Percentiles rank a stretch among this genome's conserved stretches.
Evolutionary conservation across 2,113 vertebrate species (phyloP).

Genomic region (Oceanodroma tethys): DNA sequence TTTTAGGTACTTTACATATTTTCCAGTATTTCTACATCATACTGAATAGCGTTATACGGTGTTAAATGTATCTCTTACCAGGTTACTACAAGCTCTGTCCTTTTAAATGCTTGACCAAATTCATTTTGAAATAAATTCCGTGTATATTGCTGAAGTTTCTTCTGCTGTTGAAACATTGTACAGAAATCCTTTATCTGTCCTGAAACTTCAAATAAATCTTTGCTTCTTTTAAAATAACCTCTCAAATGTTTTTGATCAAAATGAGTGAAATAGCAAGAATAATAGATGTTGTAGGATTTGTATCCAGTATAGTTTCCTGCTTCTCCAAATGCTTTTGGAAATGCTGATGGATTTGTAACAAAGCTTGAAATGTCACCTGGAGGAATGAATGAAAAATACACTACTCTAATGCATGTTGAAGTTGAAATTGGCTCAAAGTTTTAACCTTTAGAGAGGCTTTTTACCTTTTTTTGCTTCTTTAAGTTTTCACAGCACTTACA

Average conservation of each 20-base stretch:
- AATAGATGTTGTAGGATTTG: conserved; percentile 5
- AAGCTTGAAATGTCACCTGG: conserved; percentile 46
- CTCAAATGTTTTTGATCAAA: conserved; percentile 9
- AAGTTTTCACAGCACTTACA: background rate
- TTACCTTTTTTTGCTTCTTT: background rate
- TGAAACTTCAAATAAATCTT: background rate
- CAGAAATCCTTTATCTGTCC: background rate
- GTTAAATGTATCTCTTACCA: background rate
- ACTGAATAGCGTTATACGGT: background rate
- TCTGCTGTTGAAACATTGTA: background rate
- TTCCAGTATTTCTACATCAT: background rate
- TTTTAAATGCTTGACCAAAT: background rate
- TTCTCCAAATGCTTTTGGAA: conserved; percentile 44
- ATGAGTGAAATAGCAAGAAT: background rate
- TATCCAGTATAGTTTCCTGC: background rate
- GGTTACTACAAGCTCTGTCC: background rate
- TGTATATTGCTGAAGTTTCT: background rate
- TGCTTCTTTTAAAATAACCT: conserved; percentile 26
- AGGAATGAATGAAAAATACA: conserved; percentile 31
- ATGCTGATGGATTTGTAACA: conserved; percentile 54
- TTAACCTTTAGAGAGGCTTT: conserved; percentile 31
- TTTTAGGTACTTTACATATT: background rate
- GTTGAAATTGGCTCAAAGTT: conserved; percentile 38
- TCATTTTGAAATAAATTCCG: background rate
- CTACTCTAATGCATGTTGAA: background rate